Evolutionary conservation across 2,797 vertebrate species (phyloP), one percentile per base, ranked within the genome.

Genomic region (Oophaga sylvatica): DNA sequence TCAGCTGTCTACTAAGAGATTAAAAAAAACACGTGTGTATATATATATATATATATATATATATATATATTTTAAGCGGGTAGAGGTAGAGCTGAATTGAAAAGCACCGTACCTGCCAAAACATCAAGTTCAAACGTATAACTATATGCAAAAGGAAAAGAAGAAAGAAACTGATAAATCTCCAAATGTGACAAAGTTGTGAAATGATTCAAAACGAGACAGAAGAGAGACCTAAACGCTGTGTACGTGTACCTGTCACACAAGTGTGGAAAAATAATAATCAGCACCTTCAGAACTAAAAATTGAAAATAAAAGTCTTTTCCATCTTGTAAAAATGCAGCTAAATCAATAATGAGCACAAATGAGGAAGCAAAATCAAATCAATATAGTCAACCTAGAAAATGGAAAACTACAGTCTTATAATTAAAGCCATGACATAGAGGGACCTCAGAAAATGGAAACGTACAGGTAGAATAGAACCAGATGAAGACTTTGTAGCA

Each of bases 101-200:
- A 84, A 63, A 76, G 22, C 26, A 62, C 13, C 13, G 57, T 26
- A 76, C 35, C 82, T 84, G 82, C 70, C 82, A 84, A 84, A 84
- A 84, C 22, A 48, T 8, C 16, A 41, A 75, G 26, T 75, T 84
- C 70, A 84, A 84, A 83, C 26, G 31, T 76, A 16, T 76, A n/a
- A 35, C 70, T 76, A n/a, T 76, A 84, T 75, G 22, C 70, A 84
- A 84, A 41, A 63, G 65, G 16, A 22, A 22, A 59, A 84, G 45
- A 65, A n/a, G 62, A 81, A 81, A 68, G 45, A 48, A 62, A 59
- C 31, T 62, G 70, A 84, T 31, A 10, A 76, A 62, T 75, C 71
- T 48, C 41, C 10, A 41, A 76, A 84, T 35, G 56, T 84, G 68
- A 84, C 31, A 75, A 62, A 62, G 22, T 75, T 84, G 57, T 45